Conservation (phyloP, 2,888 invertebrate genomes). For the Himalopsyche japonica region DNA sequence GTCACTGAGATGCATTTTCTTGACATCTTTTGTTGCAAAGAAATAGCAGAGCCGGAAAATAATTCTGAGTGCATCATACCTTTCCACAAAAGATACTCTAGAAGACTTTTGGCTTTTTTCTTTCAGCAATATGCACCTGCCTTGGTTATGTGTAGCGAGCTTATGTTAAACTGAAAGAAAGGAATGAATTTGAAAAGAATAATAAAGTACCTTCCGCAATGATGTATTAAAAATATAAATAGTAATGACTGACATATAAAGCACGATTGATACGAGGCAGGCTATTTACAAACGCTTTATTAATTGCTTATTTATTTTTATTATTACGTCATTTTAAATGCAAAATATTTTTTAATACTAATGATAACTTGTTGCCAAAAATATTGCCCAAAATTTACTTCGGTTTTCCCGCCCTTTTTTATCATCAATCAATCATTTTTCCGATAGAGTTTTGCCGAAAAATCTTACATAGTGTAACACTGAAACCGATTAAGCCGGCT, state of each 20-base stretch:
- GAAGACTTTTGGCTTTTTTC: background rate
- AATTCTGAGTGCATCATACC: background rate
- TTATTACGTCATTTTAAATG: too few species aligned
- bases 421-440: too few species aligned
- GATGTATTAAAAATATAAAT: background rate
- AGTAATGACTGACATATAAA: background rate
- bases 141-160: background rate
- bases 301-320: too few species aligned
- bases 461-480: too few species aligned
- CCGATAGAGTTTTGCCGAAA: too few species aligned
- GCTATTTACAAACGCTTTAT: too few species aligned
- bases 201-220: background rate
- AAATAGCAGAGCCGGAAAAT: background rate
- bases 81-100: background rate
- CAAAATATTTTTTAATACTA: too few species aligned
- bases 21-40: background rate
- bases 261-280: too few species aligned
- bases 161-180: too few species aligned
- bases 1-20: background rate
- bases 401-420: too few species aligned
- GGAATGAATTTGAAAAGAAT: background rate
- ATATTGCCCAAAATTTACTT: too few species aligned
- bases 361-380: too few species aligned
- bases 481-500: background rate
- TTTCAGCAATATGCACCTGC: background rate